phyloP scores from a whole-genome alignment of 2,797 vertebrate genomes.

The Cryptoprocta ferox region DNA sequence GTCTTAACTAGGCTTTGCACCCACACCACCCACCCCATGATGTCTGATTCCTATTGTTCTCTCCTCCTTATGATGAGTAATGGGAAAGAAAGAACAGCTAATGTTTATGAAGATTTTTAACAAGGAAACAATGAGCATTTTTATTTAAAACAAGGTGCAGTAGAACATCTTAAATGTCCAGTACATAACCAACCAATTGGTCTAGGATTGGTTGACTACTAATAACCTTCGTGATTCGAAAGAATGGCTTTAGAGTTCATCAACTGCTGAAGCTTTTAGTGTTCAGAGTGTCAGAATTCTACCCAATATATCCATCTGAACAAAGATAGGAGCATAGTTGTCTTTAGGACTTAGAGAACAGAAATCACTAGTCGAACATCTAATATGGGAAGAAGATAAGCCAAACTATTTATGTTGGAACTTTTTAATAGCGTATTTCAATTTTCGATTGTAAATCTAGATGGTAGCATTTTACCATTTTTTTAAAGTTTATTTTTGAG shows the following conservation, averaged over 20 bases:
- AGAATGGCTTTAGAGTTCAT: not conserved
- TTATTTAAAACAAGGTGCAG: not conserved
- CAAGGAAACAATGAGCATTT: conserved; percentile 23
- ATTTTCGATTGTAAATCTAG: not conserved
- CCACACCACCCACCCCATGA: not conserved
- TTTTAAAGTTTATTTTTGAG: too few relatives aligned
- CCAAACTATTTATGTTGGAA: not conserved
- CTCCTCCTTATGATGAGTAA: not conserved
- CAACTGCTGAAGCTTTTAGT: not conserved
- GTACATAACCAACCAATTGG: not conserved
- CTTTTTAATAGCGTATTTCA: not conserved
- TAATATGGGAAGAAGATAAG: conserved; percentile 21
- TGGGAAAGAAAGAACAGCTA: not conserved
- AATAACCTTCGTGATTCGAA: not conserved
- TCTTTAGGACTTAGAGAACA: not conserved
- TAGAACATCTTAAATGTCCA: not conserved
- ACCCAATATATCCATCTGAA: not conserved
- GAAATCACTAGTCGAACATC: not conserved
- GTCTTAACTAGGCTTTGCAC: not conserved
- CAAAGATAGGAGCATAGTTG: not conserved
- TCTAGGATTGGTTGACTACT: not conserved
- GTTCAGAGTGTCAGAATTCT: conserved; percentile 29
- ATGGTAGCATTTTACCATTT: not conserved
- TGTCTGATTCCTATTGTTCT: not conserved
- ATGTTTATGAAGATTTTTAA: conserved; percentile 8